phyloP scores from a whole-genome alignment of 2,888 invertebrate genomes.

The Plagiodera versicolora region DNA sequence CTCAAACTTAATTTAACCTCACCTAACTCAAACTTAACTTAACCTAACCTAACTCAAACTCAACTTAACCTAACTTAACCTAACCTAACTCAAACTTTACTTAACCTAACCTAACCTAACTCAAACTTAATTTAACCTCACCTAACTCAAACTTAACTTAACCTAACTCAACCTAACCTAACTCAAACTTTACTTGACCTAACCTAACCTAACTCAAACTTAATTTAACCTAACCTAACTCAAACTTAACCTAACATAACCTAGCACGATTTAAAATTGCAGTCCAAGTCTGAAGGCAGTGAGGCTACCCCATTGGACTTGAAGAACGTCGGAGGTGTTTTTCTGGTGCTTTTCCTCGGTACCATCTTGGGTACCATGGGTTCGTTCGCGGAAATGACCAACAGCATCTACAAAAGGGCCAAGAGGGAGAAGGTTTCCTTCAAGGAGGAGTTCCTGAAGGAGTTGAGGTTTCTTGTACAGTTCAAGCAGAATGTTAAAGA shows the following conservation, averaged over 20 bases:
- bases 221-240: conserved; percentile 29
- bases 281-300: conserved; percentile 53
- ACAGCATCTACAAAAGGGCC: conserved; percentile 53
- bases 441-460: conserved; percentile 67
- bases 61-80: conserved; percentile 26
- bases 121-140: conserved; percentile 19
- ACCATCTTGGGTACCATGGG: conserved; percentile 66
- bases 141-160: too few relatives aligned
- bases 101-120: too few relatives aligned
- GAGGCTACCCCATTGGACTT: conserved; percentile 67
- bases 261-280: conserved; percentile 10
- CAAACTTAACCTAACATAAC: conserved; percentile 4
- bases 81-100: too few relatives aligned
- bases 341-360: conserved; percentile 73
- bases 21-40: neutral
- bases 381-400: conserved; percentile 69
- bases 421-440: conserved; percentile 61
- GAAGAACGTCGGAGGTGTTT: conserved; percentile 84
- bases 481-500: conserved; percentile 73
- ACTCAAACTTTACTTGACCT: neutral
- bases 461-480: conserved; percentile 70
- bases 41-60: neutral
- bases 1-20: conserved; percentile 20
- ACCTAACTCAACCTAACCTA: conserved; percentile 21
- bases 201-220: neutral